Conservation (phyloP, 2,797 vertebrate genomes). For the Bradypodion ventrale region DNA sequence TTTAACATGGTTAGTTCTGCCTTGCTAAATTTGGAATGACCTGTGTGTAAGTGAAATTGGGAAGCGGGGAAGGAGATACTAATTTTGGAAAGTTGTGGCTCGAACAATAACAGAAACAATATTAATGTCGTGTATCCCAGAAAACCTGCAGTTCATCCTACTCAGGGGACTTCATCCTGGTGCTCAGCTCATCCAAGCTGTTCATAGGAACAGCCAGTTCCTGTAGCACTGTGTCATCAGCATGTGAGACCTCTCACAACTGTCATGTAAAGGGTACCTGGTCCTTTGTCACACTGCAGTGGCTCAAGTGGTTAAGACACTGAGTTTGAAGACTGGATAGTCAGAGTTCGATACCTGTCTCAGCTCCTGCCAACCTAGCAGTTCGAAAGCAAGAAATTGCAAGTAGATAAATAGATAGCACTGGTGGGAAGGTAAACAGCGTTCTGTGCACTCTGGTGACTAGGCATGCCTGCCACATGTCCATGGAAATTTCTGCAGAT, state of each 20-base stretch:
- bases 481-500: too few species aligned
- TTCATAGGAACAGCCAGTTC: background rate
- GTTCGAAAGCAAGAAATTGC: too few species aligned
- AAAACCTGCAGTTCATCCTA: background rate
- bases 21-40: conserved; percentile 27
- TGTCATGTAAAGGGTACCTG: background rate
- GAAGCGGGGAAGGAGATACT: background rate
- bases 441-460: too few species aligned
- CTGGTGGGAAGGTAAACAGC: too few species aligned
- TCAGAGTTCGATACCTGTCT: too few species aligned
- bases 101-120: background rate
- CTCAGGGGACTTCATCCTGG: background rate
- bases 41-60: background rate
- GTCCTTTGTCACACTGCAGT: too few species aligned
- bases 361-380: too few species aligned
- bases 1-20: background rate
- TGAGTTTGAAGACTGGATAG: too few species aligned
- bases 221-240: background rate
- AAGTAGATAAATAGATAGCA: too few species aligned
- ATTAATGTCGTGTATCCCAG: background rate
- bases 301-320: too few species aligned
- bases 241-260: background rate
- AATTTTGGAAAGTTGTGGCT: background rate
- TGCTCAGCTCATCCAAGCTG: background rate
- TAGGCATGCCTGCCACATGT: too few species aligned